Base-by-base conservation (phyloP, 2,797 vertebrate genomes). In the Tauraco hartlaubi region DNA sequence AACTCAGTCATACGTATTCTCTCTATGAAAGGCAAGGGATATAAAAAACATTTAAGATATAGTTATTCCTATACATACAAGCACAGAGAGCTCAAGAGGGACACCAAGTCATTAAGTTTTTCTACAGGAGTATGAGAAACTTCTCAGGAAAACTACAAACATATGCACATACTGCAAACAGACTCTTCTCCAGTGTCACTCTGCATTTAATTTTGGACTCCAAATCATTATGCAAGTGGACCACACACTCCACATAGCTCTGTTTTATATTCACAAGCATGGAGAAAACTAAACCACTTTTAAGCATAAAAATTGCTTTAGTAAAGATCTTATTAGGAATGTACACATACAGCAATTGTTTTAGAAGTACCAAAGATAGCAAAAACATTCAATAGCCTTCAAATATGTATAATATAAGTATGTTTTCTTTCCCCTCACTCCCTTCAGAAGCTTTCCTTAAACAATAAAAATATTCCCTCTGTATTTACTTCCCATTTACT, bases 171-270 rank as follows among this genome's bases (percentile, higher is more conserved):
- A 85, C 56, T 92, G 83, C 76, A 96, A 96, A 83, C 69, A 94
- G 39, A 92, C 43, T 95, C 95, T 69, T 93, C 66, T 93, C 43
- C 85, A 61, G 23, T 66, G 62, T n/a, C 78, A 49, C 33, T 96
- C 85, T 97, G 88, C 56, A 85, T 88, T 96, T 96, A 93, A 94
- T 96, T 97, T 94, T 94, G 92, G 35, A 59, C 51, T 86, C 58
- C 64, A 91, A 96, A 85, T 29, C 62, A 76, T 26, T 75, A 58
- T 85, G 56, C 41, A 95, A 97, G 95, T 88, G 84, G 94, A 96
- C 88, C 91, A 54, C 89, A 94, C 85, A 92, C 29, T 71, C 43
- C 39, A 72, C 35, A 73, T 4, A 75, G 25, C 14, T 81, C 61
- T 95, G 81, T 10, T 91, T 67, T 79, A 66, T 59, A 90, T 89